phyloP scores from a whole-genome alignment of 2,797 vertebrate species.

The Liasis olivaceus region DNA sequence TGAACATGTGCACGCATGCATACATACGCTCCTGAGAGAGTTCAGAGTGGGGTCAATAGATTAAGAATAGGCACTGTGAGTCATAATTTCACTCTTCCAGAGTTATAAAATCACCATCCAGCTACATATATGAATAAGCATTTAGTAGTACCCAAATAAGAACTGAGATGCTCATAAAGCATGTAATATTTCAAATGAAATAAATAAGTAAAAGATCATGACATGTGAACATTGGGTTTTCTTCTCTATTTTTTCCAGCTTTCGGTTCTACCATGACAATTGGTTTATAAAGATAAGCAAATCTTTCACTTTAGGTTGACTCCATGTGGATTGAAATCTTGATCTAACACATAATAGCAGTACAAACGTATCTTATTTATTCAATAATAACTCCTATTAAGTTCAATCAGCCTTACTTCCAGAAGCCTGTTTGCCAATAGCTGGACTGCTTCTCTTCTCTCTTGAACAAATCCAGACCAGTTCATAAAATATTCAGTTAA shows the following conservation, averaged over 20 bases:
- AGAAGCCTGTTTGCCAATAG: neutral
- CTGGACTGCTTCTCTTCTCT: neutral
- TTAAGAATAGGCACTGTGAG: slow-evolving; percentile 25
- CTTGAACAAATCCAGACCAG: slow-evolving; percentile 30
- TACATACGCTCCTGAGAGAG: neutral
- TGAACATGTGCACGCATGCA: neutral
- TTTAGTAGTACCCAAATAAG: slow-evolving; percentile 30
- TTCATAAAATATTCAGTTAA: slow-evolving; percentile 50
- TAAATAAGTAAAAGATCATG: neutral
- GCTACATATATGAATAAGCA: slow-evolving; percentile 46
- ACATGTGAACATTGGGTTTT: neutral
- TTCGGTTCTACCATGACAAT: neutral
- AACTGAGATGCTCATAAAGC: slow-evolving; percentile 52
- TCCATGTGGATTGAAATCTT: neutral
- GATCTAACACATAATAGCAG: neutral
- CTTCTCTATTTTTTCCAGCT: neutral
- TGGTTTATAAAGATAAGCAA: neutral
- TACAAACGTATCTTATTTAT: neutral
- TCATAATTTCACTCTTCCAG: slow-evolving; percentile 41
- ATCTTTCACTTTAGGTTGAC: neutral
- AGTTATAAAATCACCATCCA: slow-evolving; percentile 45
- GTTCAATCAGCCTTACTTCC: neutral
- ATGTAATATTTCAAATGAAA: slow-evolving; percentile 4
- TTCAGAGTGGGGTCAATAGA: slow-evolving; percentile 27
- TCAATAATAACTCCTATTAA: neutral